Base-by-base conservation (phyloP, 2,888 invertebrate species). In the Parasteatoda lunata region DNA sequence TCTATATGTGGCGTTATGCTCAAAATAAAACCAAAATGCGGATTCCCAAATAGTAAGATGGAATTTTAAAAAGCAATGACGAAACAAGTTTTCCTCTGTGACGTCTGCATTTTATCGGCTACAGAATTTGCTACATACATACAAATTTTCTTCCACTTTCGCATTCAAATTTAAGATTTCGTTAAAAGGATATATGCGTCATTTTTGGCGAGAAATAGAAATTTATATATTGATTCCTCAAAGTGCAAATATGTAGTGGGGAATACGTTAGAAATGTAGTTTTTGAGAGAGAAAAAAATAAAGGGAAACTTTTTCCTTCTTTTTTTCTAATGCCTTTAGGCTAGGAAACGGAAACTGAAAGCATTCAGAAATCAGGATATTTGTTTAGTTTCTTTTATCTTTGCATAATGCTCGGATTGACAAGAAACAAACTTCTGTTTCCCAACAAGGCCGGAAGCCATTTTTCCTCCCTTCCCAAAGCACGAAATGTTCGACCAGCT, bases 311-410 rank as follows among this genome's bases (percentile, higher is more conserved):
- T 15, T 68, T 68, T 68, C 9, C 47, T 45, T 9, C 9, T 9
- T 68, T 68, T 68, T 68, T 15, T 13, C n/a, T 48, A 75, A 54
- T 75, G 66, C 51, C 66, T 66, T 49, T 66, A 47, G 77, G 77
- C 72, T n/a, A 65, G 66, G 65, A 49, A 72, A 80, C 51, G 49
- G 68, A 82, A 59, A 30, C 30, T 13, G n/a, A 45, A 48, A 69
- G 51, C 49, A 73, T 69, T 59, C 54, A 79, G 54, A 73, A 82
- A 82, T 82, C 82, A 52, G 49, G 69, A 77, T 77, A 82, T 82
- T 82, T 82, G 70, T 82, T 82, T 76, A 69, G 76, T 70, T 82
- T 77, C 76, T 82, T 82, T 82, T 82, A 82, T 77, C 76, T 82
- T 77, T 70, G 76, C 76, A 82, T 82, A 76, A 82, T 77, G 82